Conservation (phyloP, 2,797 vertebrate species). For the Poeciliopsis turneri region DNA sequence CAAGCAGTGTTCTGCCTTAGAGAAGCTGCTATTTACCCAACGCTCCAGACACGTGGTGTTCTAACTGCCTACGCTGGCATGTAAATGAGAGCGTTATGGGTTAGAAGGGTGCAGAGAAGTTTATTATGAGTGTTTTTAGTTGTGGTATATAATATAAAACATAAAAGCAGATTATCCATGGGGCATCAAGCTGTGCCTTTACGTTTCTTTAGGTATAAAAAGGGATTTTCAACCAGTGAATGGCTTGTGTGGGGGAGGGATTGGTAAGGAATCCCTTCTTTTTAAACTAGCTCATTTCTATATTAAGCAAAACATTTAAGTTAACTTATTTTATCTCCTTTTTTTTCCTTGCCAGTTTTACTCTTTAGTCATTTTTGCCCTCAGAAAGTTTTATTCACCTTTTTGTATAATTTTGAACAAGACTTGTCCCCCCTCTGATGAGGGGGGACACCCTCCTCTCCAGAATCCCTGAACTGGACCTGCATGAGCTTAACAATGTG, state of each 20-base stretch:
- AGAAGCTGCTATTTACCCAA: conserved; percentile 49
- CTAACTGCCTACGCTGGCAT: conserved; percentile 31
- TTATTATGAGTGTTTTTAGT: conserved; percentile 29
- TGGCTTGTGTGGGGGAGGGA: too few relatives aligned
- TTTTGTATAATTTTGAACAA: too few relatives aligned
- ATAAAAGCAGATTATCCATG: conserved; percentile 11
- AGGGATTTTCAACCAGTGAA: not conserved
- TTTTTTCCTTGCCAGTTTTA: not conserved
- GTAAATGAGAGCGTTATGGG: conserved; percentile 12
- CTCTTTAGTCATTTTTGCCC: not conserved
- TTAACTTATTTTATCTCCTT: not conserved
- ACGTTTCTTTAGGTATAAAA: conserved; percentile 20
- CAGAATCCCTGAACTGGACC: too few relatives aligned
- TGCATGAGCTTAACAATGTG: not conserved
- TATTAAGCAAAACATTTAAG: not conserved
- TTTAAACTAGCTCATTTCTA: not conserved
- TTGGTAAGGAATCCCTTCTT: not conserved
- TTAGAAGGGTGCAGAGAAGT: not conserved
- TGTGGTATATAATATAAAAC: conserved; percentile 46
- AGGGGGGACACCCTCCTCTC: too few relatives aligned
- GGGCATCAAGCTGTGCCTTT: conserved; percentile 18
- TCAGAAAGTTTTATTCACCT: not conserved
- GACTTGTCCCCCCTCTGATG: too few relatives aligned
- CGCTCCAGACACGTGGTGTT: conserved; percentile 53
- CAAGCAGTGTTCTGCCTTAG: conserved; percentile 49